These are phyloP conservation scores for Camponotus vicinus DNA, from an alignment of 1,140 invertebrate species.

Conservation along the genomic window DNA sequence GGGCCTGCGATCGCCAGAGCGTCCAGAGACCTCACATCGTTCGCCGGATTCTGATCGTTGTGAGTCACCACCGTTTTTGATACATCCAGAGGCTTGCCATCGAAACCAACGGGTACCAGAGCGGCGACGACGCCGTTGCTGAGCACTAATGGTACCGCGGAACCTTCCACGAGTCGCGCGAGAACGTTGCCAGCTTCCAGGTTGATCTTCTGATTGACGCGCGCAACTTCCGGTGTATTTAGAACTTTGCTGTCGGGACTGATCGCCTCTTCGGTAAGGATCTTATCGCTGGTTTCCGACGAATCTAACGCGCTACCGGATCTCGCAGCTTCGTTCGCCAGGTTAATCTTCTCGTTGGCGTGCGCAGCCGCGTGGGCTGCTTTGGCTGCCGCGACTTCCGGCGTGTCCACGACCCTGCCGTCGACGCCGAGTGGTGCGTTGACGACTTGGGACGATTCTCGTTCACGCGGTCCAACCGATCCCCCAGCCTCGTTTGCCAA, in stretches of 20 bases:
- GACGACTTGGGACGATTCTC: not conserved
- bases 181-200: conserved; percentile 79
- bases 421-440: conserved; percentile 67
- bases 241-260: conserved; percentile 70
- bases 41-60: conserved; percentile 79
- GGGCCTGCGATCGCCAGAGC: conserved; percentile 66
- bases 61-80: conserved; percentile 81
- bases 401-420: conserved; percentile 77
- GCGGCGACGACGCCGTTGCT: conserved; percentile 40
- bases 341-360: conserved; percentile 85
- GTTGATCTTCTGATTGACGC: conserved; percentile 84
- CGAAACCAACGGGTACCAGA: conserved; percentile 69
- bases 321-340: conserved; percentile 74
- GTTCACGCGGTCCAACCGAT: not conserved
- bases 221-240: conserved; percentile 83
- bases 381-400: conserved; percentile 86
- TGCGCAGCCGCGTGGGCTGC: conserved; percentile 87
- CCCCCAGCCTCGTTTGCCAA: conserved; percentile 76
- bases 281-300: conserved; percentile 61
- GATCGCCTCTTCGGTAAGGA: conserved; percentile 27
- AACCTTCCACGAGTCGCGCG: conserved; percentile 15
- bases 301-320: conserved; percentile 57
- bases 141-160: conserved; percentile 35
- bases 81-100: conserved; percentile 76
- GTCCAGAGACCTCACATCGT: conserved; percentile 76